Conservation (phyloP, 2,797 vertebrate species). For the Carcharodon carcharias region DNA sequence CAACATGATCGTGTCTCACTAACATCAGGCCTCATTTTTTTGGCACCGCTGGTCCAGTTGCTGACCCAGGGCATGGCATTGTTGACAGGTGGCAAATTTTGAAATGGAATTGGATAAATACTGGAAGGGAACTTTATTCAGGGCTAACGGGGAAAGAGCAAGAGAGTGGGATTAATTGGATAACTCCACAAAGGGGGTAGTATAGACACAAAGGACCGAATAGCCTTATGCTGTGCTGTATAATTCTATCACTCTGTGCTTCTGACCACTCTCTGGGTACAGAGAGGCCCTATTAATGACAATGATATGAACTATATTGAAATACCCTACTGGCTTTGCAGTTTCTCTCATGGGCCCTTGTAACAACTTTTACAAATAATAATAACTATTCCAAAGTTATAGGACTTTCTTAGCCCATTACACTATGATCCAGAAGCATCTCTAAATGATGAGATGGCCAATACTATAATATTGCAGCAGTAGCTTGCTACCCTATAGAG, state of each 20-base stretch:
- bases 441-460: not conserved
- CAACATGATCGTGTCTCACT: too few relatives aligned
- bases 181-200: too few relatives aligned
- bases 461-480: not conserved
- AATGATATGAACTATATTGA: not conserved
- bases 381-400: too few relatives aligned
- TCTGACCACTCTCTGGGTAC: not conserved
- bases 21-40: too few relatives aligned
- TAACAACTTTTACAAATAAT: not conserved
- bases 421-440: not conserved
- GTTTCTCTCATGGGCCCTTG: not conserved
- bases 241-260: not conserved
- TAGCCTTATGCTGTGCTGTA: not conserved
- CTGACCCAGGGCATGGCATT: too few relatives aligned
- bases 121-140: too few relatives aligned
- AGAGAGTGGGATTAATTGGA: too few relatives aligned
- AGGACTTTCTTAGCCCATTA: not conserved
- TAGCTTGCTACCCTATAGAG: not conserved
- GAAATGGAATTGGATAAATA: too few relatives aligned
- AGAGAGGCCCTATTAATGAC: not conserved
- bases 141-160: too few relatives aligned
- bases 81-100: too few relatives aligned
- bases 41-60: too few relatives aligned
- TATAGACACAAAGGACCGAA: not conserved
- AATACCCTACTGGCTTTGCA: not conserved